A percentile compares a stretch with the other conserved stretches of the same genome.
Conservation (phyloP, 2,797 vertebrate genomes). For the Sciaenops ocellatus region DNA sequence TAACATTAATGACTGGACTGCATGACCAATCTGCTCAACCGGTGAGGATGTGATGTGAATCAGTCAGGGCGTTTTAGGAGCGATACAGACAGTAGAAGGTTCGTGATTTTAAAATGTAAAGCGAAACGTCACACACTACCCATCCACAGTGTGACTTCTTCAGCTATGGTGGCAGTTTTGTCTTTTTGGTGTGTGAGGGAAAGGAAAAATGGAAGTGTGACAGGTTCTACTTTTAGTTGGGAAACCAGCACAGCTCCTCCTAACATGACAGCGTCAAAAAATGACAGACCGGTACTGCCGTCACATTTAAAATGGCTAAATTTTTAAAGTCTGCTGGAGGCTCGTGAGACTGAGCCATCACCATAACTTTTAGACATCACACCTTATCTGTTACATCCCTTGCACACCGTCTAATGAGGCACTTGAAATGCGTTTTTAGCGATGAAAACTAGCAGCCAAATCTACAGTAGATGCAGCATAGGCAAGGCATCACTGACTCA, state of each 20-base stretch:
- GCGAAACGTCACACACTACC: slow-evolving; percentile 1
- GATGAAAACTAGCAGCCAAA: slow-evolving; percentile 44
- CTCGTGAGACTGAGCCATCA: slow-evolving; percentile 34
- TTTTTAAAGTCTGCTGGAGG: slow-evolving; percentile 34
- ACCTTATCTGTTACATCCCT: slow-evolving; percentile 53
- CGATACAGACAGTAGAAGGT: not conserved
- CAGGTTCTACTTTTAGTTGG: slow-evolving; percentile 43
- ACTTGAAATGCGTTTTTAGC: slow-evolving; percentile 50
- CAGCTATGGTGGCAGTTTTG: slow-evolving; percentile 42
- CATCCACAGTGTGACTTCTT: slow-evolving; percentile 32
- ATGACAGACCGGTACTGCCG: slow-evolving; percentile 35
- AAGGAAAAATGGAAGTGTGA: slow-evolving; percentile 40
- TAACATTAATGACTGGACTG: slow-evolving; percentile 42
- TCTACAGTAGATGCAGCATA: slow-evolving; percentile 45
- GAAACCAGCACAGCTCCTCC: slow-evolving; percentile 31
- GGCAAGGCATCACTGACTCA: slow-evolving; percentile 64
- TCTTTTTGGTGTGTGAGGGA: slow-evolving; percentile 42
- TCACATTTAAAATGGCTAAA: slow-evolving; percentile 40
- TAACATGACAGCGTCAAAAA: slow-evolving; percentile 39
- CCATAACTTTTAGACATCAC: slow-evolving; percentile 42
- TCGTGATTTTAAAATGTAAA: slow-evolving; percentile 36
- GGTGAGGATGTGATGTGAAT: slow-evolving; percentile 29
- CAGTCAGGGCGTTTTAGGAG: slow-evolving; percentile 33
- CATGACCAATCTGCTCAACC: slow-evolving; percentile 33
- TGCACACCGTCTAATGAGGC: slow-evolving; percentile 54